Base-by-base conservation (phyloP, 2,113 vertebrate genomes). In the Galbula dea region DNA sequence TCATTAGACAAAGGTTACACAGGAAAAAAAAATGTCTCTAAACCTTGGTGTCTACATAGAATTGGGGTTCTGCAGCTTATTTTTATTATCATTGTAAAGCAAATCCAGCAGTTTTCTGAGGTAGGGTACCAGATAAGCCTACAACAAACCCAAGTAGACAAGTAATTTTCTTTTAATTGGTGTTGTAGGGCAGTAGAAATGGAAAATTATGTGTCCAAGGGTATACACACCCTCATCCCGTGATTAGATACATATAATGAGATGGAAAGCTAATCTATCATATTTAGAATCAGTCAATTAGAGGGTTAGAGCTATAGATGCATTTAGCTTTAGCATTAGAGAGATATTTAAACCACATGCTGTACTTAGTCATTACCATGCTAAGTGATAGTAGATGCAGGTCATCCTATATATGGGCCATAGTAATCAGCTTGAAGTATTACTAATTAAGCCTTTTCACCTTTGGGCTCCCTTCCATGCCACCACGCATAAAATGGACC, bases 231-330 rank as follows among this genome's bases (percentile, higher is more conserved):
- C 94, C 79, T 94, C 85, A 80, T 85, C 93, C 82, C 61, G 58
- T 90, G 81, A 81, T 93, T 88, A 91, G 93, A 74, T 91, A 61
- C 89, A 30, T 90, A 96, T 96, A 96, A 95, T 90, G 91, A 96
- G 96, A 94, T 96, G 78, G 93, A 90, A 92, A 94, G 89, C 93
- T 96, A 96, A 97, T 96, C 95, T 94, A 71, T 93, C 94, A 91
- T 83, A 95, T 95, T 96, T 96, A 91, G 90, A 94, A 76, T 91
- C 96, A 92, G 76, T 93, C 96, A 91, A 95, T 95, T 96, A 95
- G 94, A 94, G 72, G 82, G 90, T 91, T 94, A 93, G 75, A 46
- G 45, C 80, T 89, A 62, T 72, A n/a, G 86, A 82, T 94, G 74
- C 83, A 74, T 95, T 96, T 84, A 91, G 92, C 74, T 90, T 79